Base-by-base conservation (phyloP, 2,797 vertebrate genomes). In the Darevskia mixta region DNA sequence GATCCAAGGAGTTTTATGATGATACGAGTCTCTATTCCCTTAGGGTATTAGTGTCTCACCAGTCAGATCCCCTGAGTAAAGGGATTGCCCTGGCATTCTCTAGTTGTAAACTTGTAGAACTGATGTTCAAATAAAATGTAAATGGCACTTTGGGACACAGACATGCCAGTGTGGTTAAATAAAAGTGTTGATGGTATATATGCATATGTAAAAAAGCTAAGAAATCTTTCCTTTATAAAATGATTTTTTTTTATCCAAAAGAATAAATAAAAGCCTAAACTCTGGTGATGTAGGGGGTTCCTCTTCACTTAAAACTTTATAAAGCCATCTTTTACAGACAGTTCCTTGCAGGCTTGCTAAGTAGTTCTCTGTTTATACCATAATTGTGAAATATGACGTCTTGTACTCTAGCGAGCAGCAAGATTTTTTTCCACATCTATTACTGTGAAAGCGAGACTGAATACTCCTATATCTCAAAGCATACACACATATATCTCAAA, bases 391-490 rank as follows among this genome's bases (percentile, higher is more conserved):
- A 94, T 91, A 91, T 0, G 0, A 0, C 1, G 73, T 92, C 86
- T 91, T 91, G 83, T 81, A 55, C 35, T 87, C 18, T 76, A 90
- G 23, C 32, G 72, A 90, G 71, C 73, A 93, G 86, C 29, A 72
- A 93, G 85, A 80, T 93, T 95, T 94, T 73, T 87, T 86, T 72
- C 61, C 45, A 72, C 32, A 87, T 38, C 73, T 91, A 88, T 89
- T 93, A 91, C n/a, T 89, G 35, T 88, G 25, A 93, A 87, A 82
- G 94, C 79, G 69, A 92, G 86, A 91, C 89, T 85, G 73, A 93
- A 93, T 82, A 55, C 88, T 92, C 27, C 93, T 90, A 93, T 78
- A 92, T 86, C 88, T 92, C 82, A 87, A 45, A 71, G 85, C 89
- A 84, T 43, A 91, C 85, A 91, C 82, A 87, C 41, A 89, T 92